Conservation (phyloP, 2,888 invertebrate genomes). For the Hartigia nigra region DNA sequence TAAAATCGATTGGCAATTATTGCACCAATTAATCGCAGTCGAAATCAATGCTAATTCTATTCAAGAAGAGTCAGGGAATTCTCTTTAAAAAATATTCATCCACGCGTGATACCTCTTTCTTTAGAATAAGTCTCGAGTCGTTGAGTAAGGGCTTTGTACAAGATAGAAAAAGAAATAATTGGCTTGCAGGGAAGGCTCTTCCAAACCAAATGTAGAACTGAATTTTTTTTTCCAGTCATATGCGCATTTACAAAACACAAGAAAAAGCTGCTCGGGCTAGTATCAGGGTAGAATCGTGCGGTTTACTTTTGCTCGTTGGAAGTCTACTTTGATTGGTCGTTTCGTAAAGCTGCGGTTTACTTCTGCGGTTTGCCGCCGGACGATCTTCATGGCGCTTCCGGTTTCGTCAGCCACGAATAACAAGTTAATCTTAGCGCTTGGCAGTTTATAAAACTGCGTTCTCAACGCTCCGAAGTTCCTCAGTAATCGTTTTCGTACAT, state of each 20-base stretch:
- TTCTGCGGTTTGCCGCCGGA: constrained; percentile 38
- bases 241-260: background rate
- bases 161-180: background rate
- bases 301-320: constrained; percentile 27
- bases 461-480: background rate
- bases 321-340: constrained; percentile 48
- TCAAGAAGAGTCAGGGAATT: background rate
- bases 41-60: background rate
- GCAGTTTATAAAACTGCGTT: constrained; percentile 17
- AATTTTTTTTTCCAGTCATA: background rate
- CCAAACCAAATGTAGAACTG: background rate
- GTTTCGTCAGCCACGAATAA: constrained; percentile 37
- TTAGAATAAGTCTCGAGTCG: background rate
- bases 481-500: background rate
- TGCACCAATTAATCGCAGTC: background rate
- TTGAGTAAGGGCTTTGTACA: background rate
- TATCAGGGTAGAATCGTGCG: too few relatives aligned
- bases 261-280: background rate
- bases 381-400: constrained; percentile 42
- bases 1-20: background rate
- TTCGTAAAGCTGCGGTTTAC: constrained; percentile 31
- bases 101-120: background rate
- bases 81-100: background rate
- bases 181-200: background rate
- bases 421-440: constrained; percentile 42